Percentiles rank a stretch among this genome's conserved stretches.
These are phyloP conservation scores for Ichneumoninae sp. DNA, from an alignment of 2,888 invertebrate species.

Conservation along the genomic window DNA sequence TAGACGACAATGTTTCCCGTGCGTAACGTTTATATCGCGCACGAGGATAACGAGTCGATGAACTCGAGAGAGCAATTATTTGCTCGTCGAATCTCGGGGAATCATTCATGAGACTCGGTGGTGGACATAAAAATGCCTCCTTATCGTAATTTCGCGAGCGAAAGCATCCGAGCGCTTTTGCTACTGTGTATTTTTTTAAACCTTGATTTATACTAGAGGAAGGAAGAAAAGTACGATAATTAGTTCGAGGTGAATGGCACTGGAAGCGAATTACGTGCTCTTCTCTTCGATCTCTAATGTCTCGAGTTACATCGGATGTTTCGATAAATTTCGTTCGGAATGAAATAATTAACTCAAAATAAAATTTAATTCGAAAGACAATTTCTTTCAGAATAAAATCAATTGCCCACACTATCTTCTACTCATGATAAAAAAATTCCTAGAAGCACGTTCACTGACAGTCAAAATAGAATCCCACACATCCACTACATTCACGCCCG, in stretches of 20 bases:
- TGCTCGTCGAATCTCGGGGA: not conserved
- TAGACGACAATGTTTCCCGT: not conserved
- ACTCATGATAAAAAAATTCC: too few relatives aligned
- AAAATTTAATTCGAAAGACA: too few relatives aligned
- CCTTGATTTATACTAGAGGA: not conserved
- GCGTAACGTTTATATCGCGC: not conserved
- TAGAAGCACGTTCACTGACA: too few relatives aligned
- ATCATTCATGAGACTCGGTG: not conserved
- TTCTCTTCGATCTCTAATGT: not conserved
- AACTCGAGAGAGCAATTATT: conserved; percentile 7
- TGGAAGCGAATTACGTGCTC: conserved; percentile 1
- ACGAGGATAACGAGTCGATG: not conserved
- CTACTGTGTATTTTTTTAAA: not conserved
- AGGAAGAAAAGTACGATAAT: not conserved
- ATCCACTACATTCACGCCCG: too few relatives aligned
- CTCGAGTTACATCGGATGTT: not conserved
- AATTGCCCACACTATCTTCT: too few relatives aligned
- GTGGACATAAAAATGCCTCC: not conserved
- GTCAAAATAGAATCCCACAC: too few relatives aligned
- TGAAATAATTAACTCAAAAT: too few relatives aligned
- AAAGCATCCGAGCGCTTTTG: not conserved
- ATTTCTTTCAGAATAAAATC: too few relatives aligned
- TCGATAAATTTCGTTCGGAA: conserved; percentile 44
- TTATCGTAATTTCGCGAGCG: not conserved
- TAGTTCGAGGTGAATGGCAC: not conserved